These are phyloP conservation scores for Thereva unica DNA, from an alignment of 2,888 invertebrate species.

Conservation along the genomic window DNA sequence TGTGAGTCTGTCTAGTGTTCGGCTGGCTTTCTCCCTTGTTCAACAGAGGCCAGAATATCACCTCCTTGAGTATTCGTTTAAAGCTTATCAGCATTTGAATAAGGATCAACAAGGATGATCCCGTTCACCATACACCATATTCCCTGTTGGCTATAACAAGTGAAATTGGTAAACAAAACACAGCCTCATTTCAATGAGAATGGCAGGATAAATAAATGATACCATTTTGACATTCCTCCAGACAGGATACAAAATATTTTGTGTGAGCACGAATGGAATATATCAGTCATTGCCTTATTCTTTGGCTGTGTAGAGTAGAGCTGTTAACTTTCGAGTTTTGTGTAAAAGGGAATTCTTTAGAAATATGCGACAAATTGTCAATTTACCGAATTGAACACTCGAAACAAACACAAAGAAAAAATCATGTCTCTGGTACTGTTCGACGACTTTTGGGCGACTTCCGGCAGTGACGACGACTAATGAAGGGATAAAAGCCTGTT, in stretches of 20 bases:
- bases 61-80: slow-evolving; percentile 21
- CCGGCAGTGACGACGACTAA: no score
- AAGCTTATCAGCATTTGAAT: slow-evolving; percentile 37
- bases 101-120: slow-evolving; percentile 37
- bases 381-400: no score
- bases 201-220: slow-evolving; percentile 14
- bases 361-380: no score
- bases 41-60: slow-evolving; percentile 11
- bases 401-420: no score
- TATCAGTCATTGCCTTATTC: slow-evolving; percentile 8
- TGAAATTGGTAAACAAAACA: slow-evolving; percentile 18
- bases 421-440: no score
- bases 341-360: neutral
- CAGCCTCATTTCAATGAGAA: slow-evolving; percentile 16
- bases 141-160: neutral
- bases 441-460: no score
- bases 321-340: neutral
- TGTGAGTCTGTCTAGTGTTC: slow-evolving; percentile 12
- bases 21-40: slow-evolving; percentile 13
- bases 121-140: slow-evolving; percentile 7
- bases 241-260: slow-evolving; percentile 5
- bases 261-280: slow-evolving; percentile 27
- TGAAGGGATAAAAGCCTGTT: no score
- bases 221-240: slow-evolving; percentile 21
- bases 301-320: slow-evolving; percentile 3